Evolutionary conservation across 2,113 vertebrate species (phyloP), one percentile per base, ranked within the genome.

Genomic region (Formicarius rufipectus): DNA sequence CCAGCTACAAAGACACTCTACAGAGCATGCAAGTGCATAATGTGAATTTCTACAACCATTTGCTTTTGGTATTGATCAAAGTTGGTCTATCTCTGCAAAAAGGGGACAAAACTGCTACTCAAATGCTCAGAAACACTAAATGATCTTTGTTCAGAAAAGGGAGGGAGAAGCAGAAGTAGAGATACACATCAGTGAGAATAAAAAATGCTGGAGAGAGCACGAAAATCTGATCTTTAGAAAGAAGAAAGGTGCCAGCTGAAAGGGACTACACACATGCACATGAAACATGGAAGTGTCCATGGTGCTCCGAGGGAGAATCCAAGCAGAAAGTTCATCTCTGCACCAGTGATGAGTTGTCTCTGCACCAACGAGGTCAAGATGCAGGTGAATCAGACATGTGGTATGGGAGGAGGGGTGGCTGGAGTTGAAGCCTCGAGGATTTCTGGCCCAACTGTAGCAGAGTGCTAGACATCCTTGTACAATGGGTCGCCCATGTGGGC

Each of bases 301-400:
- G 30, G 40, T 21, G 6, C 17, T n/a, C 45, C 15, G 8, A 89
- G 52, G 42, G 18, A 50, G 28, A 73, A 66, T 2, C 23, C 55
- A 66, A 58, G 18, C 17, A 53, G 42, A 58, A 52, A 67, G 55
- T 24, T 74, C 42, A 35, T 11, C 63, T 40, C 22, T 33, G 31
- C 1, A 0, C 6, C 79, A 64, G 27, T 0, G 28, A 4, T 1
- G n/a, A 35, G 35, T 0, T 35, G 42, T 25, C 35, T 42, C 23
- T 39, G 60, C 37, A 40, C 12, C 60, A 40, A 14, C 5, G 27
- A 30, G 21, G 60, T 30, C 17, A 9, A 63, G 39, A 30, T 19
- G 52, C 76, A 50, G 49, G 76, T 47, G 30, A 67, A 27, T 7
- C 19, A 30, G 81, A 10, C 2, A 0, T 0, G 2, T 1, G 20